A percentile compares a stretch with the other conserved stretches of the same genome.
Conservation (phyloP, 1,140 invertebrate genomes). For the Lycorma delicatula region DNA sequence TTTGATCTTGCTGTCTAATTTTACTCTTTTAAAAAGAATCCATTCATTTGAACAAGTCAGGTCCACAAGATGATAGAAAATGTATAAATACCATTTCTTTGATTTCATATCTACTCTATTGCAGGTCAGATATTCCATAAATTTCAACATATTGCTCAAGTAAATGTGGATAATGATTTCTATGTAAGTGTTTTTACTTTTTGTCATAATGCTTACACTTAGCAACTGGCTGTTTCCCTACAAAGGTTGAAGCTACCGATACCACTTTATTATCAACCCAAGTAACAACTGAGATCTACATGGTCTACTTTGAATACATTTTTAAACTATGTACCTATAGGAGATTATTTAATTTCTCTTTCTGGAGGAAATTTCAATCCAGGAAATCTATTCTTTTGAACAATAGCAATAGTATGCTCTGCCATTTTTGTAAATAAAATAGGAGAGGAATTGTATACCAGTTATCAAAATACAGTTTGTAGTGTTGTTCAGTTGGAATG, state of each 20-base stretch:
- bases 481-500: slow-evolving; percentile 12
- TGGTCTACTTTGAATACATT: slow-evolving; percentile 13
- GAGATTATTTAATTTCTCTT: slow-evolving; percentile 17
- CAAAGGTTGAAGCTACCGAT: slow-evolving; percentile 36
- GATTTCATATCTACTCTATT: slow-evolving; percentile 36
- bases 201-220: slow-evolving; percentile 34
- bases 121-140: slow-evolving; percentile 41
- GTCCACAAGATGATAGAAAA: slow-evolving; percentile 41
- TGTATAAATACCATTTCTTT: slow-evolving; percentile 37
- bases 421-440: slow-evolving; percentile 16
- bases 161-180: slow-evolving; percentile 38
- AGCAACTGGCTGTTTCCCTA: slow-evolving; percentile 32
- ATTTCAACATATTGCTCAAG: slow-evolving; percentile 40
- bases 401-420: slow-evolving; percentile 22
- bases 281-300: slow-evolving; percentile 21
- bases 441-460: slow-evolving; percentile 23
- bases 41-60: slow-evolving; percentile 31
- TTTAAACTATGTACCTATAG: slow-evolving; percentile 19
- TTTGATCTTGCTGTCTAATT: not conserved
- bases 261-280: slow-evolving; percentile 37
- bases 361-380: slow-evolving; percentile 23
- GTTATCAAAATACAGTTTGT: slow-evolving; percentile 30
- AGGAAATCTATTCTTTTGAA: slow-evolving; percentile 23
- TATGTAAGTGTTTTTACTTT: slow-evolving; percentile 31
- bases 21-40: slow-evolving; percentile 17